phyloP scores from a whole-genome alignment of 2,113 vertebrate species.

The Miniopterus natalensis region DNA sequence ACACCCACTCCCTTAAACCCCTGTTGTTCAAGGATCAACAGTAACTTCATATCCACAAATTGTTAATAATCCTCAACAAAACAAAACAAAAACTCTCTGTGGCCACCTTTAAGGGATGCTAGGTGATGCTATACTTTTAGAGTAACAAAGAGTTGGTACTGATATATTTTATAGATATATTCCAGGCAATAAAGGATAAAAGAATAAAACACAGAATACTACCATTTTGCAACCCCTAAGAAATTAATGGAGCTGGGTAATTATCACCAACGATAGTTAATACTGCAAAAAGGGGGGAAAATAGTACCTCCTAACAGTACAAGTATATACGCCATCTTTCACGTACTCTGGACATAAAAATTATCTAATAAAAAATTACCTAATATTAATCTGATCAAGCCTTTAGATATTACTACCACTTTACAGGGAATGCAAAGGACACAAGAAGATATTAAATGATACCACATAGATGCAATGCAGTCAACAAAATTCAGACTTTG shows the following conservation, averaged over 20 bases:
- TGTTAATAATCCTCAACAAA: conserved; percentile 17
- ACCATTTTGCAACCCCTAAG: not conserved
- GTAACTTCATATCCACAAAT: not conserved
- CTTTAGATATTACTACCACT: not conserved
- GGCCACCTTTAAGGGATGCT: conserved; percentile 8
- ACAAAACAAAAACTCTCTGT: not conserved
- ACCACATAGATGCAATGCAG: not conserved
- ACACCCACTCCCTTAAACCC: not conserved
- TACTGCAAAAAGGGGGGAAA: not conserved
- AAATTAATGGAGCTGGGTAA: not conserved
- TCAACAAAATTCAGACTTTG: conserved; percentile 40
- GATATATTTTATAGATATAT: conserved; percentile 12
- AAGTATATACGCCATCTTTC: not conserved
- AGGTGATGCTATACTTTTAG: conserved; percentile 11
- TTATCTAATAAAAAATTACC: not conserved
- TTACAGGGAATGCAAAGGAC: not conserved
- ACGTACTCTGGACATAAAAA: not conserved
- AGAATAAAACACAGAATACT: not conserved
- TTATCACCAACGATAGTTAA: conserved; percentile 6
- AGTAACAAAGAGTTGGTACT: not conserved
- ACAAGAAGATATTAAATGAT: conserved; percentile 37
- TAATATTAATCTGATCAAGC: not conserved
- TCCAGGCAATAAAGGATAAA: conserved; percentile 28
- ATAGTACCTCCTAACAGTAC: not conserved
- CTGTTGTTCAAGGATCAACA: not conserved